Evolutionary conservation across 2,113 vertebrate species (phyloP).

Genomic region (Osmerus eperlanus): DNA sequence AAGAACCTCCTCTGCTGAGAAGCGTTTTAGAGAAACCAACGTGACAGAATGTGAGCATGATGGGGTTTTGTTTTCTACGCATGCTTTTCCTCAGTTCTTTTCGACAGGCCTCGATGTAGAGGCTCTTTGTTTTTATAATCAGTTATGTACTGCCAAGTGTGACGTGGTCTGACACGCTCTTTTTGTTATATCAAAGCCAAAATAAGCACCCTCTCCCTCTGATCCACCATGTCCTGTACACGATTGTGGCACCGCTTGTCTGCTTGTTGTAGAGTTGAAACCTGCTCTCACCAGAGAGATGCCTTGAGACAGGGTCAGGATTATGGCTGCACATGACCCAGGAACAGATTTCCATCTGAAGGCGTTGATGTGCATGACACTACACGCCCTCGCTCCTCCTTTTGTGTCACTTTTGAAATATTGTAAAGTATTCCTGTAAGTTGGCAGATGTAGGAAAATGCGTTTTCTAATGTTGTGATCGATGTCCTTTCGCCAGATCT

Average conservation of each 20-base stretch:
- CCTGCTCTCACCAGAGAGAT: conserved; percentile 45
- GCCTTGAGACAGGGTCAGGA: conserved; percentile 50
- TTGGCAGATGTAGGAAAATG: conserved; percentile 34
- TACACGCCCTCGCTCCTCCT: conserved; percentile 17
- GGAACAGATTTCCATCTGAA: conserved; percentile 29
- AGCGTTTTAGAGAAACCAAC: conserved; percentile 31
- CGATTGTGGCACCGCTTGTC: conserved; percentile 17
- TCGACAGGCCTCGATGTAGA: conserved; percentile 48
- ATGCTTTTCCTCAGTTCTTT: conserved; percentile 50
- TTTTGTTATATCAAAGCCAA: conserved; percentile 51
- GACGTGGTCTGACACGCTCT: conserved; percentile 38
- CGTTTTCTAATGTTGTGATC: conserved; percentile 40
- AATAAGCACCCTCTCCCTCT: conserved; percentile 23
- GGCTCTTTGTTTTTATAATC: conserved; percentile 57
- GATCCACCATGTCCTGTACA: conserved; percentile 16
- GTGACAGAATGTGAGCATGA: conserved; percentile 31
- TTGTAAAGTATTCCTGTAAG: neutral
- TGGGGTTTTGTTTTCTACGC: conserved; percentile 63
- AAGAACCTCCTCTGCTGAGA: conserved; percentile 25
- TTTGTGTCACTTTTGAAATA: conserved; percentile 24
- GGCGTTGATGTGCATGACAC: conserved; percentile 25
- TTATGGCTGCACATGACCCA: conserved; percentile 22
- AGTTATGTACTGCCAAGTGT: conserved; percentile 67
- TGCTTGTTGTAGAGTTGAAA: conserved; percentile 2
- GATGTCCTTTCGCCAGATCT: conserved; percentile 19